These are phyloP conservation scores for Vanacampus margaritifer DNA, from an alignment of 2,113 vertebrate species.

Conservation along the genomic window DNA sequence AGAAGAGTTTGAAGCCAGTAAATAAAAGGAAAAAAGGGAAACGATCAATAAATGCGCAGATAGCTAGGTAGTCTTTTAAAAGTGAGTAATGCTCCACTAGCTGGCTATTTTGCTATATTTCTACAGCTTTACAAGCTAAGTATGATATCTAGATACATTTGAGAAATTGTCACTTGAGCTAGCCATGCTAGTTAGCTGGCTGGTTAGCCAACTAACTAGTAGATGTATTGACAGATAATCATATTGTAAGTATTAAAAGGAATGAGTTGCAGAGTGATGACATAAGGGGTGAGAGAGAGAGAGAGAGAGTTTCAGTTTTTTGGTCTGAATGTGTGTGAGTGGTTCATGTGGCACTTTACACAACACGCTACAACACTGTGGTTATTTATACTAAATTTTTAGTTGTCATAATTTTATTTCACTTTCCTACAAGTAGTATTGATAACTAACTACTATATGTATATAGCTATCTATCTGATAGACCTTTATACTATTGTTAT, in stretches of 20 bases:
- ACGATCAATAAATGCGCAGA: background rate
- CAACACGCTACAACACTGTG: no score
- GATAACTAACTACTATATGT: background rate
- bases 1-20: slow-evolving; percentile 26
- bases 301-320: no score
- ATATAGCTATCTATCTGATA: background rate
- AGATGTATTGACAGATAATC: no score
- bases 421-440: background rate
- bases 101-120: background rate
- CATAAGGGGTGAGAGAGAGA: no score
- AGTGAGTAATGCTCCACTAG: background rate
- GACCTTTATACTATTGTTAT: background rate
- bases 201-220: no score
- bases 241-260: no score
- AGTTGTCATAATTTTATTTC: no score
- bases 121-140: background rate
- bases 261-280: no score
- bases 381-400: no score
- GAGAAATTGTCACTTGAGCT: background rate
- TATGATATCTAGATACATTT: no score
- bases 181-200: background rate
- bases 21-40: slow-evolving; percentile 9
- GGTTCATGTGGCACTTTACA: no score
- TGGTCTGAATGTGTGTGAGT: no score
- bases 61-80: background rate